Base-by-base conservation (phyloP, 1,140 invertebrate species). In the Achroia grisella region DNA sequence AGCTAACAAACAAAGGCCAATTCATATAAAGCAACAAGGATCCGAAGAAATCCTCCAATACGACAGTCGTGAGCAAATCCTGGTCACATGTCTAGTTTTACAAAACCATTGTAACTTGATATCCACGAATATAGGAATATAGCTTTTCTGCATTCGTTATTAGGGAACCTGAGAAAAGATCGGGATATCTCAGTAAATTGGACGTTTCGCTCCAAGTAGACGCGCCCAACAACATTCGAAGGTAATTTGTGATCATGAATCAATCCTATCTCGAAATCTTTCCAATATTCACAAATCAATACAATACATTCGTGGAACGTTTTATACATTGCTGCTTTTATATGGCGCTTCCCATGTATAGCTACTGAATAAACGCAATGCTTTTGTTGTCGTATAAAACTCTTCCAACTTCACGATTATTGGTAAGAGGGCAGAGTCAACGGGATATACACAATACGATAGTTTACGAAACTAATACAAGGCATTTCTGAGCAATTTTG, bases 231-330 rank as follows among this genome's bases (percentile, higher is more conserved):
- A 71, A 63, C 63, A 78, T 69, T 48, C 44, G 61, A 68, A 78
- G 71, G 74, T 81, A 81, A 78, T 81, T 37, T 78, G 77, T 63
- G 68, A 71, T 66, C 66, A 78, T 81, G 71, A 71, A 81, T 81
- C 74, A 78, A 77, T 74, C 72, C 49, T 74, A 71, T 76, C 71
- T 59, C 51, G 49, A 58, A 56, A 70, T 70, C 65, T 55, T 47
- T 54, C 35, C 48, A 56, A 44, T 43, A 39, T 36, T 30, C 36
- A 42, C 40, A 33, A 56, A 48, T 56, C 36, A 35, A 40, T 23
- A 34, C 44, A 44, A 43, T 13, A 47, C 46, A 28, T 54, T 48
- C 47, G 41, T 36, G 31, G 15, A 40, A 12, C 36, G 14, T 15
- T 13, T 33, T 36, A 31, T 68, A 41, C 69, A 75, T 63, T 59